Percentiles rank a stretch among this genome's conserved stretches.
Conservation (phyloP, 2,888 invertebrate genomes). For the Drosophila neotestacea region DNA sequence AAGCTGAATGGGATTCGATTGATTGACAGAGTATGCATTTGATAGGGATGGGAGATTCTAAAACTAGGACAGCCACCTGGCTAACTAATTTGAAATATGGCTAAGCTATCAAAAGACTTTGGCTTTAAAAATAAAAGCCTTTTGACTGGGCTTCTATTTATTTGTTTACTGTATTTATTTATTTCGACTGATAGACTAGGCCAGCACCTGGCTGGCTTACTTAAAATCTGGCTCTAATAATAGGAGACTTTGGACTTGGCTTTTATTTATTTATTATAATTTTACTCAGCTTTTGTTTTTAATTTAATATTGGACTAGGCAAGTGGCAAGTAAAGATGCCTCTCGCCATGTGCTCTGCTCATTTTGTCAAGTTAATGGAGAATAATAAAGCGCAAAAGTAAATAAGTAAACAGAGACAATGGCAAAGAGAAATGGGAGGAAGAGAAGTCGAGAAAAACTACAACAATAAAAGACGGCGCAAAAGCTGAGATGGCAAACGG, state of each 20-base stretch:
- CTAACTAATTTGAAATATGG: too few species aligned
- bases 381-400: conserved; percentile 81
- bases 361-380: conserved; percentile 80
- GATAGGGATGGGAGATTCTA: conserved; percentile 13
- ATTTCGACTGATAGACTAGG: conserved; percentile 5
- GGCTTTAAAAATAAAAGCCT: too few species aligned
- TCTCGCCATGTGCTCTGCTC: conserved; percentile 45
- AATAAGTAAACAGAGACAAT: conserved; percentile 74
- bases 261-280: conserved; percentile 30
- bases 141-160: too few species aligned
- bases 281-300: conserved; percentile 13
- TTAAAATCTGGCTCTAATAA: conserved; percentile 1
- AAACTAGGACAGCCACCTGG: conserved; percentile 42
- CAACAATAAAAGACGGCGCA: conserved; percentile 74
- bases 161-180: too few species aligned
- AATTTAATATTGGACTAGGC: conserved; percentile 34
- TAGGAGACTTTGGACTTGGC: not conserved
- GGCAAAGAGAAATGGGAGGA: conserved; percentile 20
- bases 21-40: conserved; percentile 31
- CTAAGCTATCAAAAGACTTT: too few species aligned
- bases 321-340: conserved; percentile 27
- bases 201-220: conserved; percentile 39
- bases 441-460: conserved; percentile 54
- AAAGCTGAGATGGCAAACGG: conserved; percentile 76
- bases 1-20: conserved; percentile 38